These are phyloP conservation scores for Argyrosomus japonicus DNA, from an alignment of 2,113 vertebrate species.

Conservation along the genomic window DNA sequence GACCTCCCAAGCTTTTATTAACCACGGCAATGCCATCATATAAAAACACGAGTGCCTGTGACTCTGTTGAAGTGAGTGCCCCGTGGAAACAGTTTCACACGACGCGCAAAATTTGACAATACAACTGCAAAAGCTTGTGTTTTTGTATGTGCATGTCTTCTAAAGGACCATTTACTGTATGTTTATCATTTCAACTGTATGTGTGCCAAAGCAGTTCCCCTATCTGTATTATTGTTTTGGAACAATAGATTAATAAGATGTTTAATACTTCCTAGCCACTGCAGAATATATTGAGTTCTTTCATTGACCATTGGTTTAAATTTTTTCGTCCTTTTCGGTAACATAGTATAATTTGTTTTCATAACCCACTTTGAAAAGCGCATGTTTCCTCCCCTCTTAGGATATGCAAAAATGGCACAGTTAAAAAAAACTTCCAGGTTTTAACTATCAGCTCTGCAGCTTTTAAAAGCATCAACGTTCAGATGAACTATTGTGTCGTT, in stretches of 20 bases:
- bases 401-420: slow-evolving; percentile 25
- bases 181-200: slow-evolving; percentile 19
- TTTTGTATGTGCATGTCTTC: slow-evolving; percentile 52
- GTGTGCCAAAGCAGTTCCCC: slow-evolving; percentile 54
- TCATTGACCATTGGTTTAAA: background rate
- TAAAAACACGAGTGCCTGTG: slow-evolving; percentile 52
- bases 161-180: slow-evolving; percentile 54
- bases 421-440: slow-evolving; percentile 41
- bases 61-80: slow-evolving; percentile 28
- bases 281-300: background rate
- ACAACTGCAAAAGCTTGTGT: slow-evolving; percentile 32
- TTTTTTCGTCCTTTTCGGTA: background rate
- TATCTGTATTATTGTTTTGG: background rate
- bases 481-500: slow-evolving; percentile 47
- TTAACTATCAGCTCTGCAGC: slow-evolving; percentile 39
- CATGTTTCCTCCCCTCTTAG: background rate
- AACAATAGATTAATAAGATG: background rate
- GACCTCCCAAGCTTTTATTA: slow-evolving; percentile 49
- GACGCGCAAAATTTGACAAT: slow-evolving; percentile 14
- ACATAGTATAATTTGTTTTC: background rate
- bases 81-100: slow-evolving; percentile 35
- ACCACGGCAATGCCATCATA: slow-evolving; percentile 3
- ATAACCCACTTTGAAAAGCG: slow-evolving; percentile 8
- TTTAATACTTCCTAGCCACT: slow-evolving; percentile 14
- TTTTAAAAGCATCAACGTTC: slow-evolving; percentile 57